A percentile compares a stretch with the other conserved stretches of the same genome.
Conservation (phyloP, 2,797 vertebrate genomes). For the Sardinella longiceps region DNA sequence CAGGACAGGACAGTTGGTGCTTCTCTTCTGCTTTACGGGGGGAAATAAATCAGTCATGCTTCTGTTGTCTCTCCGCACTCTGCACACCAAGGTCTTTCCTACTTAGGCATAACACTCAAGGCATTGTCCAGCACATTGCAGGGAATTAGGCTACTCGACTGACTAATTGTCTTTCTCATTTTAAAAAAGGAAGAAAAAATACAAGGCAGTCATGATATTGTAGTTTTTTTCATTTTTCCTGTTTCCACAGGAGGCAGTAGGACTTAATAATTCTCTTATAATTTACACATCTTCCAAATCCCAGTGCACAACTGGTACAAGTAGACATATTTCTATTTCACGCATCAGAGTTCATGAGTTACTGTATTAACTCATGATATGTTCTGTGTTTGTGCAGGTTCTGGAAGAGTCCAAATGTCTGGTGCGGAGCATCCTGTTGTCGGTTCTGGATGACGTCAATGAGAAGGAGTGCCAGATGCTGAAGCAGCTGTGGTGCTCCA, state of each 20-base stretch:
- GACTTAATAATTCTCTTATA: background rate
- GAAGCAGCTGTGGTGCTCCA: conserved; percentile 95
- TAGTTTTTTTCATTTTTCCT: background rate
- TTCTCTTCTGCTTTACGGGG: background rate
- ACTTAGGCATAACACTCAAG: background rate
- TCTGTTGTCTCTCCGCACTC: background rate
- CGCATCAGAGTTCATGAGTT: too few relatives aligned
- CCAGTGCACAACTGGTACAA: too few relatives aligned
- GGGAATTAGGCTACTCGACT: background rate
- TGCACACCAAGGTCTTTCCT: background rate
- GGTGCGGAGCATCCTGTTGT: conserved; percentile 88
- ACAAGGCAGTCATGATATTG: background rate
- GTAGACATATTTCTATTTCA: too few relatives aligned
- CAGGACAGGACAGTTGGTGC: background rate
- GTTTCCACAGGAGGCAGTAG: background rate
- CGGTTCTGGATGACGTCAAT: conserved; percentile 91
- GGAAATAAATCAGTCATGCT: background rate
- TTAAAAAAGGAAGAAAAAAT: background rate
- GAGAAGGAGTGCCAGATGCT: conserved; percentile 96
- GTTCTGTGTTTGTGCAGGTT: conserved; percentile 76
- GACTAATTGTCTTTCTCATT: background rate
- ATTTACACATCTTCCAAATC: too few relatives aligned
- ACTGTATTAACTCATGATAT: conserved; percentile 24
- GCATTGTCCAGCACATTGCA: too few relatives aligned
- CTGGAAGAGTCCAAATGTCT: conserved; percentile 96